Evolutionary conservation across 2,113 vertebrate species (phyloP).

Genomic region (Epinephelus fuscoguttatus): DNA sequence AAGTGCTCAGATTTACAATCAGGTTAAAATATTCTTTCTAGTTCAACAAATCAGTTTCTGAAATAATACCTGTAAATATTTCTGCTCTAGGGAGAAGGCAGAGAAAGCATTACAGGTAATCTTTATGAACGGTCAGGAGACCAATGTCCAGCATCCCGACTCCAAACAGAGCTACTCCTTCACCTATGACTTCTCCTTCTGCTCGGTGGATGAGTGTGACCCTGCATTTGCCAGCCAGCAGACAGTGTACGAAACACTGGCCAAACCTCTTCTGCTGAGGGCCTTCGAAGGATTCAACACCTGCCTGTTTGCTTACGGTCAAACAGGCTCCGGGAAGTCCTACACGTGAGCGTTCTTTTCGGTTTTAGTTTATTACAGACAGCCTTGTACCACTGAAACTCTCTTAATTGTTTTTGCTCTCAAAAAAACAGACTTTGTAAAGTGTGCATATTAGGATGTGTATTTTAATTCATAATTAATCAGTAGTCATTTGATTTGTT

Average conservation of each 20-base stretch:
- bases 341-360: slow-evolving; percentile 90
- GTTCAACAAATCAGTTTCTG: neutral
- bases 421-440: neutral
- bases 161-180: slow-evolving; percentile 90
- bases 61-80: neutral
- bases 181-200: slow-evolving; percentile 91
- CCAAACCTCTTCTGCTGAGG: slow-evolving; percentile 89
- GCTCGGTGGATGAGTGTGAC: slow-evolving; percentile 88
- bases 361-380: neutral
- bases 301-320: slow-evolving; percentile 96
- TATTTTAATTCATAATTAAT: neutral
- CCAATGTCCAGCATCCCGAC: slow-evolving; percentile 87
- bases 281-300: slow-evolving; percentile 95
- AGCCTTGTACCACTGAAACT: neutral
- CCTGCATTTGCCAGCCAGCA: slow-evolving; percentile 88
- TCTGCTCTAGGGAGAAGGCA: slow-evolving; percentile 87
- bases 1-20: neutral
- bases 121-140: slow-evolving; percentile 88
- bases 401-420: neutral
- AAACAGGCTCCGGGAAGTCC: slow-evolving; percentile 97
- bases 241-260: slow-evolving; percentile 88
- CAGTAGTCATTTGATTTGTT: neutral
- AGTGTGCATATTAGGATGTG: neutral
- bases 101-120: slow-evolving; percentile 87
- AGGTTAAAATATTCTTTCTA: neutral